Conservation (phyloP, 2,113 vertebrate species). For the Elephas maximus region DNA sequence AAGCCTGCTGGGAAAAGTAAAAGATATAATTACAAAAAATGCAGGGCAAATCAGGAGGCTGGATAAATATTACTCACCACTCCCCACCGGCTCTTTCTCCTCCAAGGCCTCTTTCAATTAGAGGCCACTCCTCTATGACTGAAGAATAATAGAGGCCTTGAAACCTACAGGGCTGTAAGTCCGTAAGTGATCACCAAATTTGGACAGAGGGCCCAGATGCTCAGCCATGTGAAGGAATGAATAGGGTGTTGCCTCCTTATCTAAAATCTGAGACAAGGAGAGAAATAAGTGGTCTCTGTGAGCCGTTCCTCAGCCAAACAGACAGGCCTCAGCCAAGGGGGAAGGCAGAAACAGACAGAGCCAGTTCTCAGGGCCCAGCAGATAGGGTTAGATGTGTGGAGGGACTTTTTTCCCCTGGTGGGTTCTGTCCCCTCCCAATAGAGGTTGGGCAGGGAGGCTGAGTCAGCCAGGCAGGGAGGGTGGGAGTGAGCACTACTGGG, state of each 20-base stretch:
- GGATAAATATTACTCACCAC: fast-evolving
- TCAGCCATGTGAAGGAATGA: fast-evolving
- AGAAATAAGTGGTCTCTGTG: background rate
- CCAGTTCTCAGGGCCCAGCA: too few relatives aligned
- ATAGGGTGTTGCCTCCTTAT: background rate
- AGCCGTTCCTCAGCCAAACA: background rate
- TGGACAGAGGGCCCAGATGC: background rate
- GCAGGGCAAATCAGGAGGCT: too few relatives aligned
- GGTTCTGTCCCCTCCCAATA: background rate
- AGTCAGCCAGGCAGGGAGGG: background rate
- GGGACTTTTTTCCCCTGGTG: background rate
- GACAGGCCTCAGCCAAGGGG: background rate
- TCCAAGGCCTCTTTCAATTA: background rate
- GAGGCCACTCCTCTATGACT: background rate
- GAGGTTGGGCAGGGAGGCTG: background rate
- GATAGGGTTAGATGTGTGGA: background rate
- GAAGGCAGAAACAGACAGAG: background rate
- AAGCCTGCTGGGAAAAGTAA: background rate
- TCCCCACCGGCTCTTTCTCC: too few relatives aligned
- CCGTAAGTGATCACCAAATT: too few relatives aligned
- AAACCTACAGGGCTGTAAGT: background rate
- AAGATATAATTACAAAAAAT: fast-evolving
- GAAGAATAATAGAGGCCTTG: background rate
- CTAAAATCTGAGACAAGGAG: background rate
- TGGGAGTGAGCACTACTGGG: too few relatives aligned